A percentile compares a stretch with the other conserved stretches of the same genome.
phyloP scores from a whole-genome alignment of 2,797 vertebrate species.

The Lagodon rhomboides region DNA sequence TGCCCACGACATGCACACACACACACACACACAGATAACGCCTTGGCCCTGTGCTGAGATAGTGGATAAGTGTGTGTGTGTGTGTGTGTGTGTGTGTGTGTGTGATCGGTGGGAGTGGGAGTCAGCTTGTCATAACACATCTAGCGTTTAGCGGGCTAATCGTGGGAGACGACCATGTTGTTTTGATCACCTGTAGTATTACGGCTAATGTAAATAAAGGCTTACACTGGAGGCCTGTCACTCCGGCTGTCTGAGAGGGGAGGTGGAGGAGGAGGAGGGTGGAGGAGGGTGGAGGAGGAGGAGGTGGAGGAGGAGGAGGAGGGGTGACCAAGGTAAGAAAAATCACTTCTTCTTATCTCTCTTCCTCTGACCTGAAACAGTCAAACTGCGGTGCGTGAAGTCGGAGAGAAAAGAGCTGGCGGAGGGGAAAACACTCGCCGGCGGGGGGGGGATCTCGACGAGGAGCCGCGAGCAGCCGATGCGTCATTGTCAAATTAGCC shows the following conservation, averaged over 20 bases:
- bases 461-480: constrained; percentile 16
- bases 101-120: constrained; percentile 62
- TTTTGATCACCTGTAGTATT: constrained; percentile 85
- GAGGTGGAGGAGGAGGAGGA: too few relatives aligned
- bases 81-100: constrained; percentile 35
- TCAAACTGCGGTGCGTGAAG: constrained; percentile 74
- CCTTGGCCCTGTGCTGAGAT: constrained; percentile 58
- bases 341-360: constrained; percentile 77
- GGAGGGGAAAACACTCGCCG: constrained; percentile 39
- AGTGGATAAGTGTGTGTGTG: constrained; percentile 44
- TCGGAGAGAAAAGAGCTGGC: constrained; percentile 62
- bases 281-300: rapidly evolving
- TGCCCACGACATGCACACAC: constrained; percentile 27
- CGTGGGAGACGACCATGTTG: constrained; percentile 80
- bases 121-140: constrained; percentile 83
- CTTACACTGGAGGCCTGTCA: constrained; percentile 77
- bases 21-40: constrained; percentile 52
- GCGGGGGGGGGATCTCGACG: constrained; percentile 31
- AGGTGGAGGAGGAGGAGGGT: not conserved
- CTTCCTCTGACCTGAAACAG: constrained; percentile 82
- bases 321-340: constrained; percentile 64
- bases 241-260: constrained; percentile 60
- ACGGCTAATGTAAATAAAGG: constrained; percentile 82
- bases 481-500: constrained; percentile 46
- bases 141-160: constrained; percentile 75